Evolutionary conservation across 2,888 invertebrate species (phyloP), one percentile per base, ranked within the genome.

Genomic region (Allygus modestus): DNA sequence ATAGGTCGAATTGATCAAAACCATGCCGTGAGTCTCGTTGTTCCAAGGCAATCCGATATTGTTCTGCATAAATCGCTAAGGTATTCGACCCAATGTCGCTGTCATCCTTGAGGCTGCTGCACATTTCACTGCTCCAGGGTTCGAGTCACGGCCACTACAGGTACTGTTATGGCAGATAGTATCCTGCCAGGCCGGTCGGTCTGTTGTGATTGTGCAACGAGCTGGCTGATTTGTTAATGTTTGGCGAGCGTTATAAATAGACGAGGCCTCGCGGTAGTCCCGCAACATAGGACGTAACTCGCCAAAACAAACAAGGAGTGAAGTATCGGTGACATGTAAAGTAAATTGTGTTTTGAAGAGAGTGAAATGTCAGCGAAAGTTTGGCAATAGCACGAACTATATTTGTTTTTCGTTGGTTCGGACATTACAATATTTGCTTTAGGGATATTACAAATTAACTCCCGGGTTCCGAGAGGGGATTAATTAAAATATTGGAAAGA

Each of bases 171-270:
- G 2, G 58, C 46, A 7, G 46, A 37, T 37, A 37, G 20, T 17
- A 4, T 58, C 1, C 23, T 58, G 23, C 58, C 26, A 15, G 2
- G 23, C 58, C 58, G 58, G 58, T 58, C 15, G 37, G 7, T 51
- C 2, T 23, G 58, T n/a, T 51, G 58, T 58, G 58, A 58, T 51
- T 51, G 58, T 58, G 20, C 58, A 58, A 51, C 37, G 37, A 15
- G n/a, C n/a, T n/a, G n/a, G n/a, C 51, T 23, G 58, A 23, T 58
- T 58, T 58, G 58, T 58, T 26, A 58, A n/a, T 51, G 58, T 58
- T 58, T 23, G 12, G 58, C 23, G 20, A 7, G 4, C 23, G 58
- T 58, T 58, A 23, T 58, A 58, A 58, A 58, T 23, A 58, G 58
- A 20, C 2, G 23, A 9, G 58, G 23, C 58, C 58, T 58, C 20